These are phyloP conservation scores for Ctenicera cuprea DNA, from an alignment of 2,888 invertebrate genomes.

Conservation along the genomic window DNA sequence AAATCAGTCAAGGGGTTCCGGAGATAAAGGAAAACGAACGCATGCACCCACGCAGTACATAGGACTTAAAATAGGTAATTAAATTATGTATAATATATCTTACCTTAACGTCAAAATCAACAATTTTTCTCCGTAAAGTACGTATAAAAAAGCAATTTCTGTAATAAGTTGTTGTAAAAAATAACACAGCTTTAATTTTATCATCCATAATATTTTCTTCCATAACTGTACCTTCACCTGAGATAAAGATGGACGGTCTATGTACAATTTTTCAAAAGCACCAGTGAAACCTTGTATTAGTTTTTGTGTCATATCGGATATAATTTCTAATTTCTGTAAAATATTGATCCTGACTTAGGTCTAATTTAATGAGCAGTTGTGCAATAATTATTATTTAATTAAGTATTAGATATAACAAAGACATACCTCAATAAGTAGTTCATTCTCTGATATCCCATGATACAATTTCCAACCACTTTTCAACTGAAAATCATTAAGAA, in stretches of 20 bases:
- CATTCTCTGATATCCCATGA: conserved; percentile 37
- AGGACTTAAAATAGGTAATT: no score
- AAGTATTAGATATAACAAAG: neutral
- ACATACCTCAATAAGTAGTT: conserved; percentile 37
- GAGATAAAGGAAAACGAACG: no score
- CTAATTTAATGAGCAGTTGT: neutral
- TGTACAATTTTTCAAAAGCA: conserved; percentile 74
- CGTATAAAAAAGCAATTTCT: conserved; percentile 75
- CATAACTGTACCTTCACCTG: conserved; percentile 73
- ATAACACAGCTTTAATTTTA: conserved; percentile 76
- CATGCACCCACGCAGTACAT: no score
- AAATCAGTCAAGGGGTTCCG: no score
- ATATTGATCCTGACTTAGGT: neutral
- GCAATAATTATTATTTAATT: neutral
- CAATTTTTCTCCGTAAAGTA: conserved; percentile 77
- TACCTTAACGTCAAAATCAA: conserved; percentile 77
- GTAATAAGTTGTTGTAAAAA: conserved; percentile 75
- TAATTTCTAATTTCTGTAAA: conserved; percentile 77
- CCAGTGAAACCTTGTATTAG: conserved; percentile 75
- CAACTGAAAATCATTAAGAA: conserved; percentile 74
- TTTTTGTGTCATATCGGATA: conserved; percentile 75
- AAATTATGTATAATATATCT: conserved; percentile 53
- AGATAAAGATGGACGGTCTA: conserved; percentile 69
- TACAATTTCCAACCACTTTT: conserved; percentile 59
- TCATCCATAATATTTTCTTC: conserved; percentile 75